phyloP scores from a whole-genome alignment of 1,140 invertebrate genomes.

The Meteorus sp. region DNA sequence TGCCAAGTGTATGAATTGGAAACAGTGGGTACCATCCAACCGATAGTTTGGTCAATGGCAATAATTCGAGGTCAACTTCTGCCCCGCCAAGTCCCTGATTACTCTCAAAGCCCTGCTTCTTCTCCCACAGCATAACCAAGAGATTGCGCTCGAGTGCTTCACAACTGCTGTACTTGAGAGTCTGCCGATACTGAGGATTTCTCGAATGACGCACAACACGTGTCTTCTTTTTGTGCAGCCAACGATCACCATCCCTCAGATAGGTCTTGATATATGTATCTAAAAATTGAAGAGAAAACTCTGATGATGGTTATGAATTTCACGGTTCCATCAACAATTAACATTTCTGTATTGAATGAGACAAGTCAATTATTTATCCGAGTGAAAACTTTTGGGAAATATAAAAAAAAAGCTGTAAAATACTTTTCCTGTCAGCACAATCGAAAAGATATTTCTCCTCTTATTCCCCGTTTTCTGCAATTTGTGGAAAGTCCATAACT shows the following conservation, averaged over 20 bases:
- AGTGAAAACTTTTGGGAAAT: too few relatives aligned
- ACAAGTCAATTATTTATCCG: too few relatives aligned
- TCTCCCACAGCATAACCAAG: constrained; percentile 88
- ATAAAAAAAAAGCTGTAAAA: too few relatives aligned
- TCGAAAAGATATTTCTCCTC: too few relatives aligned
- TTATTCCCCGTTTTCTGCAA: not conserved
- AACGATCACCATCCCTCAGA: constrained; percentile 81
- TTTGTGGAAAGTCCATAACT: constrained; percentile 4
- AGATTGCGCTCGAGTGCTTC: constrained; percentile 83
- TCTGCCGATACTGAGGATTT: constrained; percentile 85
- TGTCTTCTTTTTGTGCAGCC: constrained; percentile 90
- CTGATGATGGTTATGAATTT: too few relatives aligned
- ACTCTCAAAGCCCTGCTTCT: constrained; percentile 82
- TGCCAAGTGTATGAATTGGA: constrained; percentile 73
- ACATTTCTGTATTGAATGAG: too few relatives aligned
- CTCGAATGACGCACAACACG: constrained; percentile 75
- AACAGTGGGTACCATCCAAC: constrained; percentile 89
- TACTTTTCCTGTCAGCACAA: too few relatives aligned
- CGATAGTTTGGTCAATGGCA: constrained; percentile 76
- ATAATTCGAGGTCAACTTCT: constrained; percentile 78
- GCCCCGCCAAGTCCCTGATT: constrained; percentile 85
- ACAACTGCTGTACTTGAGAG: constrained; percentile 80
- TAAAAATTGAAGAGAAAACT: too few relatives aligned
- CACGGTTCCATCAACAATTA: too few relatives aligned
- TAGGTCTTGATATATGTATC: constrained; percentile 96